Evolutionary conservation across 1,140 invertebrate genomes (phyloP).

Genomic region (Dendroctonus valens): DNA sequence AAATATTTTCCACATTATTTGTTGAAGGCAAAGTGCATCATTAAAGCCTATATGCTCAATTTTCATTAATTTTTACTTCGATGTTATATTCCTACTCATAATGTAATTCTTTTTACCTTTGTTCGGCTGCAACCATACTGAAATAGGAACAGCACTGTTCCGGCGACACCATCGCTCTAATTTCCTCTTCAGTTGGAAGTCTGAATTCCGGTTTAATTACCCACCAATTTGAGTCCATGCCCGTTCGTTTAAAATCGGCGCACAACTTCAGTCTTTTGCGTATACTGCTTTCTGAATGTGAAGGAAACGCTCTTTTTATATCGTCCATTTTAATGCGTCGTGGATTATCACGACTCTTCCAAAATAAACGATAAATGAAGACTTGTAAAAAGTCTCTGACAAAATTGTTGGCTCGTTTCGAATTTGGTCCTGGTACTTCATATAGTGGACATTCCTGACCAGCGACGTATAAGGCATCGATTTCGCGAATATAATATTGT

Average conservation of each 20-base stretch:
- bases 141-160: constrained; percentile 99
- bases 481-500: constrained; percentile 88
- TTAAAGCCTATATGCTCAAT: neutral
- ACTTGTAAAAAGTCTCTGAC: constrained; percentile 83
- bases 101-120: constrained; percentile 55
- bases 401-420: constrained; percentile 97
- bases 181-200: constrained; percentile 97
- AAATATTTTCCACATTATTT: no score
- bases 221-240: constrained; percentile 92
- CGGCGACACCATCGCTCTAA: constrained; percentile 95
- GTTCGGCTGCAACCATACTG: constrained; percentile 96
- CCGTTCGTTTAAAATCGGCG: constrained; percentile 97
- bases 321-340: constrained; percentile 98
- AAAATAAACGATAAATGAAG: constrained; percentile 97
- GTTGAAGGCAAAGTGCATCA: no score
- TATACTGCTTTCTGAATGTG: constrained; percentile 95
- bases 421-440: constrained; percentile 98
- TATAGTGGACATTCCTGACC: constrained; percentile 96
- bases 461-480: constrained; percentile 86
- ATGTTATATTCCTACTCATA: neutral
- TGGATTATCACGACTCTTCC: constrained; percentile 91
- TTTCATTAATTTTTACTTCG: neutral
- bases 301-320: constrained; percentile 95
- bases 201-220: constrained; percentile 96
- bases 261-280: constrained; percentile 96